Evolutionary conservation across 1,140 invertebrate species (phyloP), one percentile per base, ranked within the genome.

Genomic region (Drosophila parabipectinata): DNA sequence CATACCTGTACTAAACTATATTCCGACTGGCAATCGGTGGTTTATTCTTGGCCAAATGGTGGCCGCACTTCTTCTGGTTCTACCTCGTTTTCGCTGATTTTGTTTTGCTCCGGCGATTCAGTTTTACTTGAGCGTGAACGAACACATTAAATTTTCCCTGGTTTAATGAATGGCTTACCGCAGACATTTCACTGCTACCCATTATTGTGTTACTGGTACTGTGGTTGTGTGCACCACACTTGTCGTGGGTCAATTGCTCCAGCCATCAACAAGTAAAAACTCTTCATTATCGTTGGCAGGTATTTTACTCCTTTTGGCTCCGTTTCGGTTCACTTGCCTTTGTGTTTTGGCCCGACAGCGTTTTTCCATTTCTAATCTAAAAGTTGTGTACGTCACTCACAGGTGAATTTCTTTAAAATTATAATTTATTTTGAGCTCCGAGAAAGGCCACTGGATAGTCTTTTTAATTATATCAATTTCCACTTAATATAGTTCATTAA

Each of bases 81-180:
- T 87, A 62, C 63, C 63, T 60, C 64, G 63, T 47, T 72, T 64
- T 68, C 73, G 64, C 57, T 80, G 61, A 50, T 64, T 62, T 61
- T 68, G 72, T 80, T 74, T 72, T 82, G 74, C 64, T 68, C 77
- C 76, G 88, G 55, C 77, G 84, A 84, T 85, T 80, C 79, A 63
- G 80, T 89, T 78, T 84, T 85, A 90, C 85, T 89, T 88, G 80
- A 89, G 85, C 83, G 84, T 88, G 84, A 88, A 88, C 75, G 66
- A 50, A 79, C 59, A 77, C 62, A 77, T 89, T 88, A 89, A 77
- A 67, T 72, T 89, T 88, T 84, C 84, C 85, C 85, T 78, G 83
- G 60, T 69, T 80, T 84, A 90, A 84, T 89, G 73, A 80, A 84
- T 74, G 85, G 77, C 69, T 72, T 54, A 45, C 60, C 50, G 44